These are phyloP conservation scores for Bolborhynchus lineola DNA, from an alignment of 2,113 vertebrate genomes.

Conservation along the genomic window DNA sequence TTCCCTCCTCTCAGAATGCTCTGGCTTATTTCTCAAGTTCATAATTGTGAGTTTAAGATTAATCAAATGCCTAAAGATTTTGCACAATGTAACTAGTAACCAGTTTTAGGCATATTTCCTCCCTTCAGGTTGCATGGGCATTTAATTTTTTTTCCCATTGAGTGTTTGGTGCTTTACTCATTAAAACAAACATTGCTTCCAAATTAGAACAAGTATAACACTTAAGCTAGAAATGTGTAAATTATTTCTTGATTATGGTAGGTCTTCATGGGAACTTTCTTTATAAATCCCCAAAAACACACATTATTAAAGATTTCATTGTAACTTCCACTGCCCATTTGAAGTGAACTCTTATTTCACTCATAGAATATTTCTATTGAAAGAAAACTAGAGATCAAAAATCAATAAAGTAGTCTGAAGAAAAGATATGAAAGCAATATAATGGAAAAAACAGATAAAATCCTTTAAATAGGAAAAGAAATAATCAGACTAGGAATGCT, in stretches of 20 bases:
- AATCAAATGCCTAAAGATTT: not conserved
- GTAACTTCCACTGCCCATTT: not conserved
- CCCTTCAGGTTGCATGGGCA: not conserved
- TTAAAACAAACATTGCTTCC: fast-evolving
- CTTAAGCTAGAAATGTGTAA: not conserved
- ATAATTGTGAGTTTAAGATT: not conserved
- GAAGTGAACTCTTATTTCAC: not conserved
- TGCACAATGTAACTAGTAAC: not conserved
- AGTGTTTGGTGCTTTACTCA: not conserved
- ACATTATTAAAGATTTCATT: not conserved
- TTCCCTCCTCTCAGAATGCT: not conserved
- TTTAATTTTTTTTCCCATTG: not conserved
- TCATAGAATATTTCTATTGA: not conserved
- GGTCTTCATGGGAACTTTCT: not conserved
- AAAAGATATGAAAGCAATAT: not conserved
- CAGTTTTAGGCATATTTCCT: not conserved
- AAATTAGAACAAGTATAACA: not conserved
- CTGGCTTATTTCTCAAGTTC: not conserved
- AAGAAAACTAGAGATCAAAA: not conserved
- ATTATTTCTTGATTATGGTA: not conserved
- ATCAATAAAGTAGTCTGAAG: not conserved
- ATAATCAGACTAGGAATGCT: not conserved
- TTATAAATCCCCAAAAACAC: not conserved
- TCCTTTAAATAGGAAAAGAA: not conserved
- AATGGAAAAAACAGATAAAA: not conserved